Base-by-base conservation (phyloP, 2,797 vertebrate species). In the Moxostoma hubbsi region DNA sequence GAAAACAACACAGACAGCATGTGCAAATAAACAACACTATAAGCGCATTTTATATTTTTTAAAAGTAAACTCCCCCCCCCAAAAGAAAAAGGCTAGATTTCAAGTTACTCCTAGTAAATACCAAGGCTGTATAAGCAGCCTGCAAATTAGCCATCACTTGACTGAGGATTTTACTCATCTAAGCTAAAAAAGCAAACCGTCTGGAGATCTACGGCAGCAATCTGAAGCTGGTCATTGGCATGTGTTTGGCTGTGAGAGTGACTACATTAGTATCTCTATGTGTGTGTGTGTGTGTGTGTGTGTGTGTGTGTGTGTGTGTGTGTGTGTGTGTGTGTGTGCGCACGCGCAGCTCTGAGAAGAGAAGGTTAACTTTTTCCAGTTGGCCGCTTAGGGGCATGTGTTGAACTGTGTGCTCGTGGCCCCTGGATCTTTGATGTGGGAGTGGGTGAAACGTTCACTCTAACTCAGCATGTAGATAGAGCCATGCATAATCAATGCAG, bases 311-410 rank as follows among this genome's bases (percentile, higher is more conserved):
- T 24, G 24, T 75, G 63, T 55, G 55, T 15, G 71, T 7, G 45
- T 72, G 66, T 64, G 24, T 24, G 24, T 24, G 24, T 24, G 24
- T 24, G 24, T 3, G 24, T 24, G 24, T 2, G 36, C 4, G 36
- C 4, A 5, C 4, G 36, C 4, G 36, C 54, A 68, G 9, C 18
- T 61, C 49, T 61, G 81, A 73, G 18, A 83, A 55, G 67, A 75
- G 79, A 79, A 83, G 81, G 82, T 81, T 84, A 87, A 87, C 64
- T 71, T 85, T 84, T 86, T 84, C 82, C 85, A 86, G 77, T 64
- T 59, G 67, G 78, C 50, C 49, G 64, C 47, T 77, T 7, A 6
- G 47, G 15, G 73, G 45, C 18, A 57, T 61, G 76, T 45, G 55
- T 64, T 58, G 75, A 69, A 68, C 73, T 67, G 58, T 73, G 58